A percentile compares a stretch with the other conserved stretches of the same genome.
These are phyloP conservation scores for Sarotherodon lohbergeri DNA, from an alignment of 2,113 vertebrate species.

Conservation along the genomic window DNA sequence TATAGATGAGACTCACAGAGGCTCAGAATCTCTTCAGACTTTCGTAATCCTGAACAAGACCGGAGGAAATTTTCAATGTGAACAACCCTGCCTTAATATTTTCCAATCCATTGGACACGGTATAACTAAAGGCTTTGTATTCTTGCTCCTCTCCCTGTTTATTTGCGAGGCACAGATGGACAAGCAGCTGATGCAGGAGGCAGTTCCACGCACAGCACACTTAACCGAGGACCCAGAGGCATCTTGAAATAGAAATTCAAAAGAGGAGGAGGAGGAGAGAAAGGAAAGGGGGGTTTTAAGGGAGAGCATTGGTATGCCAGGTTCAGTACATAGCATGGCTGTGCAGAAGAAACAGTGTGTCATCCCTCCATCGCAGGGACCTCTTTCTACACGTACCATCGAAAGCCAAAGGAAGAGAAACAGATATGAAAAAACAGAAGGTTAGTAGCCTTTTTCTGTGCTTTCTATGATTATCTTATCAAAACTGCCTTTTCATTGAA, in stretches of 20 bases:
- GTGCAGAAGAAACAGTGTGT: slow-evolving; percentile 58
- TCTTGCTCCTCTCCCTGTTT: not conserved
- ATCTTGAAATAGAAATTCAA: slow-evolving; percentile 59
- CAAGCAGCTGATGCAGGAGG: slow-evolving; percentile 51
- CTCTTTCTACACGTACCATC: slow-evolving; percentile 25
- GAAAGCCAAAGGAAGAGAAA: slow-evolving; percentile 28
- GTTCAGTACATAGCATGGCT: slow-evolving; percentile 57
- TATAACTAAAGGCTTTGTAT: not conserved
- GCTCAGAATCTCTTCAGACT: slow-evolving; percentile 1
- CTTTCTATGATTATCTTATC: not conserved
- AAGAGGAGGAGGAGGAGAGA: slow-evolving; percentile 30
- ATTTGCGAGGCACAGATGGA: slow-evolving; percentile 33
- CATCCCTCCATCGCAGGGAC: slow-evolving; percentile 53
- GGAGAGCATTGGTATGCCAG: slow-evolving; percentile 40
- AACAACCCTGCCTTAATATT: not conserved
- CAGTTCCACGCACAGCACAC: not conserved
- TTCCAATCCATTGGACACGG: not conserved
- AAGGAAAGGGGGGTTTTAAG: not conserved
- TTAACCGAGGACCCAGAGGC: slow-evolving; percentile 42
- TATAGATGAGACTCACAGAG: slow-evolving; percentile 1
- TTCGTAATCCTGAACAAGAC: not conserved
- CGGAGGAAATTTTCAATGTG: not conserved
- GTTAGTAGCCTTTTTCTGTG: slow-evolving; percentile 7
- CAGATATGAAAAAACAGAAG: not conserved
- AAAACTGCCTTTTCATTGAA: not conserved